phyloP scores from a whole-genome alignment of 2,113 vertebrate species.

The Siphamia tubifer region DNA sequence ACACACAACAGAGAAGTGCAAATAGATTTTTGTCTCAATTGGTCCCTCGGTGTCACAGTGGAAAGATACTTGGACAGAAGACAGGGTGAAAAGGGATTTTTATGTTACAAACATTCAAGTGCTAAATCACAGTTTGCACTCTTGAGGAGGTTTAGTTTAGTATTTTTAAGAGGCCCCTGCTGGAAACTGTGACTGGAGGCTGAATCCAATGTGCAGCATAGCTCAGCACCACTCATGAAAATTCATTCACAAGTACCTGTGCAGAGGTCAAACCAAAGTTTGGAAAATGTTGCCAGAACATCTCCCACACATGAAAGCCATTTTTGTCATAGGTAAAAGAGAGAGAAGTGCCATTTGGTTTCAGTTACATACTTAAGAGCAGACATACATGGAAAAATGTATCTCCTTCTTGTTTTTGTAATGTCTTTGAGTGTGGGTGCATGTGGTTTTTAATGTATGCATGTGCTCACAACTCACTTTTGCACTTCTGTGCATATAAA shows the following conservation, averaged over 20 bases:
- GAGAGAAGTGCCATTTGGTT: conserved; percentile 61
- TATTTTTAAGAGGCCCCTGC: conserved; percentile 72
- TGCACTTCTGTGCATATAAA: conserved; percentile 13
- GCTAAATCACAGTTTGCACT: conserved; percentile 65
- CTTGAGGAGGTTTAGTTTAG: conserved; percentile 67
- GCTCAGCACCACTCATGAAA: conserved; percentile 67
- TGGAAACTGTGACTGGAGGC: conserved; percentile 72
- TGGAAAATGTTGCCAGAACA: conserved; percentile 65
- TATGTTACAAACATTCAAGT: conserved; percentile 62
- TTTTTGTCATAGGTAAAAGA: conserved; percentile 34
- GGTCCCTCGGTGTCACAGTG: conserved; percentile 78
- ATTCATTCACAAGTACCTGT: conserved; percentile 74
- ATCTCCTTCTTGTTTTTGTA: neutral
- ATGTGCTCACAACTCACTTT: conserved; percentile 16
- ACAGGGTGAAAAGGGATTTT: conserved; percentile 49
- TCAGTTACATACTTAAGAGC: conserved; percentile 33
- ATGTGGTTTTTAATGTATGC: neutral
- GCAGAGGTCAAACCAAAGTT: conserved; percentile 73
- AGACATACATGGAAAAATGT: conserved; percentile 26
- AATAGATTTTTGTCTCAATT: conserved; percentile 80
- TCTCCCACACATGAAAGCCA: conserved; percentile 55
- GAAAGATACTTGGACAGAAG: conserved; percentile 75
- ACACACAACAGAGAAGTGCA: conserved; percentile 63
- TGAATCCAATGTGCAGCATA: conserved; percentile 42
- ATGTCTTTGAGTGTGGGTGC: neutral